phyloP scores from a whole-genome alignment of 35 echinoderm and acorn worm species.

The Apostichopus californicus region DNA sequence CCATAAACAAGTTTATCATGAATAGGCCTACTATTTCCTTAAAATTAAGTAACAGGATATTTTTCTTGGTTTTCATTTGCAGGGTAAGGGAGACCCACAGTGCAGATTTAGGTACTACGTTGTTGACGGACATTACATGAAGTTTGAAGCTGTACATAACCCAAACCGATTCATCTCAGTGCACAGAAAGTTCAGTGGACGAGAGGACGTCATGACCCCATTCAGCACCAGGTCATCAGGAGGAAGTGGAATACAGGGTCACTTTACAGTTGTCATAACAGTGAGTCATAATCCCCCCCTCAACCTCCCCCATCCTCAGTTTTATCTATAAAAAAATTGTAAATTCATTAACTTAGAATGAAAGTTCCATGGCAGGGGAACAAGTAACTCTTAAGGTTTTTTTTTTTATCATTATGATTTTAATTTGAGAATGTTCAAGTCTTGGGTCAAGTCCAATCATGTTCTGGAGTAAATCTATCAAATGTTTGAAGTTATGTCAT shows the following conservation, averaged over 20 bases:
- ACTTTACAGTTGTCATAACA: conserved; percentile 77
- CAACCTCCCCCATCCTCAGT: too few species aligned
- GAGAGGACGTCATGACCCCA: conserved; percentile 65
- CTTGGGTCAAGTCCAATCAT: too few species aligned
- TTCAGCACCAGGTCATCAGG: conserved; percentile 65
- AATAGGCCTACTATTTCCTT: too few species aligned
- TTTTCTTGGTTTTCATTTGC: background rate
- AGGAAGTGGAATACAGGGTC: conserved; percentile 71
- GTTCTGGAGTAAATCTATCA: too few species aligned
- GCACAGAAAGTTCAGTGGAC: conserved; percentile 73
- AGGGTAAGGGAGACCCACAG: conserved; percentile 94
- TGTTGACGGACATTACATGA: conserved; percentile 79
- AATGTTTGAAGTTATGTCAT: too few species aligned
- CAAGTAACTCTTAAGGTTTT: too few species aligned
- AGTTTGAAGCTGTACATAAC: conserved; percentile 94
- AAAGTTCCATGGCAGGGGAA: too few species aligned
- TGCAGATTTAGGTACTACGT: conserved; percentile 79
- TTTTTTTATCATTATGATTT: too few species aligned
- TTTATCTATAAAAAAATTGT: too few species aligned
- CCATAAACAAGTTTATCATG: too few species aligned
- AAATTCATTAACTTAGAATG: too few species aligned
- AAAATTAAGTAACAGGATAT: background rate
- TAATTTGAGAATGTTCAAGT: too few species aligned
- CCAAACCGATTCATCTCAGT: conserved; percentile 95
- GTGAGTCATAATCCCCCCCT: conserved; percentile 54